phyloP scores from a whole-genome alignment of 1,140 invertebrate genomes.

The Mylabris phalerata region DNA sequence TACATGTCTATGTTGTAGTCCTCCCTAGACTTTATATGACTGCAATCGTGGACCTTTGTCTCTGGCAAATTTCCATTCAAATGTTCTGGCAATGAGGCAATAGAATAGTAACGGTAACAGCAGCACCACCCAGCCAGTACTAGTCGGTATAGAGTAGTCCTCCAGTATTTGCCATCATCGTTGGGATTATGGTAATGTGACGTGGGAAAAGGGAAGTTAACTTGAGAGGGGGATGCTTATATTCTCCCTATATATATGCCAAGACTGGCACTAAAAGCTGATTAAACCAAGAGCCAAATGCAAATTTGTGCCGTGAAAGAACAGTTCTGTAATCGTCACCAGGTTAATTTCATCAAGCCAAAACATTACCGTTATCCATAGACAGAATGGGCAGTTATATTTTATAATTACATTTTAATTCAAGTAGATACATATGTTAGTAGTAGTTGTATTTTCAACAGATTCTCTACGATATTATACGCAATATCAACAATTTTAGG shows the following conservation, averaged over 20 bases:
- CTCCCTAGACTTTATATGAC: slow-evolving; percentile 4
- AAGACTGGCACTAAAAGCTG: slow-evolving; percentile 22
- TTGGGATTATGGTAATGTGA: slow-evolving; percentile 26
- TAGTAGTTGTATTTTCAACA: too few relatives aligned
- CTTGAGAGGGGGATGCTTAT: neutral
- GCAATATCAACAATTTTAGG: too few relatives aligned
- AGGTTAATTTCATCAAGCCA: slow-evolving; percentile 22
- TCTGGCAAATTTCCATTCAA: slow-evolving; percentile 21
- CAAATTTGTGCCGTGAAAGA: slow-evolving; percentile 23
- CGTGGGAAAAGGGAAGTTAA: slow-evolving; percentile 18
- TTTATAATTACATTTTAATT: slow-evolving; percentile 28
- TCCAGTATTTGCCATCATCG: neutral
- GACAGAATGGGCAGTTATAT: slow-evolving; percentile 4
- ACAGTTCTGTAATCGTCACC: slow-evolving; percentile 24
- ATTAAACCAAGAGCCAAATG: slow-evolving; percentile 23
- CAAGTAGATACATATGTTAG: slow-evolving; percentile 8
- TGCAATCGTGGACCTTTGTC: slow-evolving; percentile 3
- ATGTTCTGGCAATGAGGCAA: slow-evolving; percentile 14
- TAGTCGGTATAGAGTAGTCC: neutral
- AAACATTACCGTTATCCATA: neutral
- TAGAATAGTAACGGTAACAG: neutral
- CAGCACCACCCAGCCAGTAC: neutral
- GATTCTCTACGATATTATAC: too few relatives aligned
- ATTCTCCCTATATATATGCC: slow-evolving; percentile 17
- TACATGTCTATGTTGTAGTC: too few relatives aligned